Evolutionary conservation across 1,140 invertebrate species (phyloP).

Genomic region (Procambarus clarkii): DNA sequence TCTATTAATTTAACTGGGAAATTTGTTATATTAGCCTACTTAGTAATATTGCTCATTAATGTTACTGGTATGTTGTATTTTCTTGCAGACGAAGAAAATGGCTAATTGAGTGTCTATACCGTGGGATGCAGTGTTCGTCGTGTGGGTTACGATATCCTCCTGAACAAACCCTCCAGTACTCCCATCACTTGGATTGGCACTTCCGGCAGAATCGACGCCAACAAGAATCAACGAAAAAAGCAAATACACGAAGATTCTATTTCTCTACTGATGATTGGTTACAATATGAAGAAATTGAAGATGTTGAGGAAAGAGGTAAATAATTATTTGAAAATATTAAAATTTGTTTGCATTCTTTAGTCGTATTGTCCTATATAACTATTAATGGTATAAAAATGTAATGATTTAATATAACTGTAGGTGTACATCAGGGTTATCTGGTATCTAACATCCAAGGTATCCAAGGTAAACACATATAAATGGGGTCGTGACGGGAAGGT

Average conservation of each 20-base stretch:
- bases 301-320: conserved; percentile 90
- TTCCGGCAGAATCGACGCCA: conserved; percentile 94
- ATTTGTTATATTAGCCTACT: no score
- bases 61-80: conserved; percentile 2
- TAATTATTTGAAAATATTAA: conserved; percentile 18
- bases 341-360: no score
- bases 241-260: conserved; percentile 90
- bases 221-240: conserved; percentile 88
- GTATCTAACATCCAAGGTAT: no score
- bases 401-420: no score
- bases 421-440: no score
- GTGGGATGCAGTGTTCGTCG: conserved; percentile 94
- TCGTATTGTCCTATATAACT: no score
- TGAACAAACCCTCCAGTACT: conserved; percentile 89
- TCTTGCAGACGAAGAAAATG: conserved; percentile 80
- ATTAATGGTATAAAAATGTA: no score
- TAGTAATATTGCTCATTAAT: no score
- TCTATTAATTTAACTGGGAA: no score
- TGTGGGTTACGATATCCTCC: conserved; percentile 93
- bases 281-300: conserved; percentile 95
- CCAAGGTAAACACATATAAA: no score
- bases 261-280: conserved; percentile 94
- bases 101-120: conserved; percentile 84
- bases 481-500: no score
- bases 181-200: conserved; percentile 97